A percentile compares a stretch with the other conserved stretches of the same genome.
These are phyloP conservation scores for Dryococelus australis DNA, from an alignment of 2,888 invertebrate genomes.

Conservation along the genomic window DNA sequence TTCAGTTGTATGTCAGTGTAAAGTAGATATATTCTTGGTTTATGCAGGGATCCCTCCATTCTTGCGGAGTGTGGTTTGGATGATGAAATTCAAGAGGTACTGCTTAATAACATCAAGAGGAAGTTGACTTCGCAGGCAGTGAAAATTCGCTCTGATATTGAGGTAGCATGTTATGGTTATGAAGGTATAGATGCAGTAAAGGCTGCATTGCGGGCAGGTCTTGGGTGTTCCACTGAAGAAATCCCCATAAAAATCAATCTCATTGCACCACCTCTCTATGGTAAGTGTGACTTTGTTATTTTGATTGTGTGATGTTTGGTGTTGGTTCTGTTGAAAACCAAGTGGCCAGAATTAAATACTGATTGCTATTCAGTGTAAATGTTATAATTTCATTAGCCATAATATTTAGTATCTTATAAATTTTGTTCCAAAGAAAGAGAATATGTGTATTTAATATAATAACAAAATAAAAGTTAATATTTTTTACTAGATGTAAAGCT, in stretches of 20 bases:
- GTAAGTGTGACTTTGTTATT: conserved; percentile 57
- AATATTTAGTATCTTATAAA: no score
- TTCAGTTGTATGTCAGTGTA: no score
- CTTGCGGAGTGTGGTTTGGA: conserved; percentile 96
- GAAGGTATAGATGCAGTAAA: conserved; percentile 99
- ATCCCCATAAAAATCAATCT: conserved; percentile 98
- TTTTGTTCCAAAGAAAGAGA: no score
- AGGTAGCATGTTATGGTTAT: conserved; percentile 94
- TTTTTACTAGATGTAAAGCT: no score
- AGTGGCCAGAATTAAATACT: no score
- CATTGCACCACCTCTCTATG: conserved; percentile 97
- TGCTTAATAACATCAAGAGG: conserved; percentile 93
- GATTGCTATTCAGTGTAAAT: no score
- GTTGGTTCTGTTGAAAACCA: no score
- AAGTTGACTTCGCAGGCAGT: conserved; percentile 97
- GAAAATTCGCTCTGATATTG: conserved; percentile 91
- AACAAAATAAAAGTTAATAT: no score
- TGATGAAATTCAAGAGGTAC: conserved; percentile 88
- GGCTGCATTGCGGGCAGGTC: conserved; percentile 86
- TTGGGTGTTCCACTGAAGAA: conserved; percentile 89
- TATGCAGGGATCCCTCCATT: conserved; percentile 89
- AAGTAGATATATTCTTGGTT: background rate
- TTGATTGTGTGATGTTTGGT: conserved; percentile 30
- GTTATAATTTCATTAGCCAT: no score
- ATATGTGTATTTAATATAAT: no score